phyloP scores from a whole-genome alignment of 2,797 vertebrate species.

The Kryptopterus vitreolus region DNA sequence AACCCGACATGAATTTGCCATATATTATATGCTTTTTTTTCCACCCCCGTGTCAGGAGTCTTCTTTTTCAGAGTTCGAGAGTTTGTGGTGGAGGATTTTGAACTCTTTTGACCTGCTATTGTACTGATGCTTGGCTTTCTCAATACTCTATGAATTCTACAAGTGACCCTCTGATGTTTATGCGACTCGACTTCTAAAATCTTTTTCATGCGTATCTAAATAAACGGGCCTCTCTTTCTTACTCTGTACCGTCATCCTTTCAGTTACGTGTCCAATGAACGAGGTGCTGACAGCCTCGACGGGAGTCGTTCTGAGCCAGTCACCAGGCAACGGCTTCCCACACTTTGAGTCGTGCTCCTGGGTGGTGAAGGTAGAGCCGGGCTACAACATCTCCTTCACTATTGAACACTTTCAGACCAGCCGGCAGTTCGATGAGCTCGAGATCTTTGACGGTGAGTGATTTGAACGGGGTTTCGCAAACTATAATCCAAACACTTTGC shows the following conservation, averaged over 20 bases:
- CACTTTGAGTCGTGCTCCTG: slow-evolving; percentile 98
- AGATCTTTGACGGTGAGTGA: slow-evolving; percentile 83
- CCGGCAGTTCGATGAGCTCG: slow-evolving; percentile 94
- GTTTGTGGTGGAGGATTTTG: not conserved
- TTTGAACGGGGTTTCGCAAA: not conserved
- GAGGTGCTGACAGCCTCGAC: slow-evolving; percentile 89
- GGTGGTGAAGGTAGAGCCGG: slow-evolving; percentile 89
- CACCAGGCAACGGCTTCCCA: slow-evolving; percentile 86
- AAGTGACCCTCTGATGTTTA: too few relatives aligned
- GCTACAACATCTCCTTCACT: slow-evolving; percentile 90
- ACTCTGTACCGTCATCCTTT: slow-evolving; percentile 38
- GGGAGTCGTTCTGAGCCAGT: slow-evolving; percentile 93
- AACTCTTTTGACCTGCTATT: slow-evolving; percentile 1
- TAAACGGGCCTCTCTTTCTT: not conserved
- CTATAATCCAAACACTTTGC: too few relatives aligned
- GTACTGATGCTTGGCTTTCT: not conserved
- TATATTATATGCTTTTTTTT: not conserved
- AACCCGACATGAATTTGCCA: not conserved
- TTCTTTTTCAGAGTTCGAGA: too few relatives aligned
- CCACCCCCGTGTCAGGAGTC: too few relatives aligned
- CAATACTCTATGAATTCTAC: too few relatives aligned
- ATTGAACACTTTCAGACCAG: slow-evolving; percentile 96
- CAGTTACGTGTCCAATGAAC: slow-evolving; percentile 94
- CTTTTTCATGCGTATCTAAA: not conserved
- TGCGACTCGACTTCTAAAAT: not conserved